These are phyloP conservation scores for Rynchops niger DNA, from an alignment of 2,113 vertebrate genomes.

Conservation along the genomic window DNA sequence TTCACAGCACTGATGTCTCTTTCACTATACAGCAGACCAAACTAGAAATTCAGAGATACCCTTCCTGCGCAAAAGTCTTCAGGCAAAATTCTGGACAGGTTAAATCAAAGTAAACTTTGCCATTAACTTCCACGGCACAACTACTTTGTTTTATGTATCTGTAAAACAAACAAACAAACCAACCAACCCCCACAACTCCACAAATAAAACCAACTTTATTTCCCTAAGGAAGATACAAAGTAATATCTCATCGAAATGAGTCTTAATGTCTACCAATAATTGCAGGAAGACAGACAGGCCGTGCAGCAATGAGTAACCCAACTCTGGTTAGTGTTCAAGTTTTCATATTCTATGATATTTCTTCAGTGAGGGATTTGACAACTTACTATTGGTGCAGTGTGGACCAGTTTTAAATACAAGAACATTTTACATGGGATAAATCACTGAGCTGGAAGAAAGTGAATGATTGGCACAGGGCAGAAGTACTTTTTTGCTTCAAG, in stretches of 20 bases:
- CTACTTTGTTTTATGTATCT: not conserved
- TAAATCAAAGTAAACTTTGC: not conserved
- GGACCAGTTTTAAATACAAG: not conserved
- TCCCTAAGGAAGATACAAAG: not conserved
- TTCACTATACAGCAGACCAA: not conserved
- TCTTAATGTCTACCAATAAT: not conserved
- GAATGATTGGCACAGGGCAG: slow-evolving; percentile 62
- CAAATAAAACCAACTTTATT: not conserved
- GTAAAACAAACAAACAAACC: not conserved
- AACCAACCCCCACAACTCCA: not conserved
- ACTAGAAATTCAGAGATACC: not conserved
- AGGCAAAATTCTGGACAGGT: not conserved
- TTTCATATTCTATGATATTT: not conserved
- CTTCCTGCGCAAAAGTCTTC: not conserved
- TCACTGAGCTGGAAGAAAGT: slow-evolving; percentile 47
- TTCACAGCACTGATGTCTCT: not conserved
- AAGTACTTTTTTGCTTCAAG: slow-evolving; percentile 67
- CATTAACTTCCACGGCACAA: not conserved
- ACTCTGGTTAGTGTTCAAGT: not conserved
- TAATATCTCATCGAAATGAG: not conserved
- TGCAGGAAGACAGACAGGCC: not conserved
- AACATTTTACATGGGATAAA: slow-evolving; percentile 26
- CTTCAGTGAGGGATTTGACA: not conserved
- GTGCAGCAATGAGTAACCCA: not conserved
- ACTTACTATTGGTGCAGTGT: not conserved